Percentiles rank a stretch among this genome's conserved stretches.
Evolutionary conservation across 2,888 invertebrate species (phyloP).

Genomic region (Clitarchus hookeri): DNA sequence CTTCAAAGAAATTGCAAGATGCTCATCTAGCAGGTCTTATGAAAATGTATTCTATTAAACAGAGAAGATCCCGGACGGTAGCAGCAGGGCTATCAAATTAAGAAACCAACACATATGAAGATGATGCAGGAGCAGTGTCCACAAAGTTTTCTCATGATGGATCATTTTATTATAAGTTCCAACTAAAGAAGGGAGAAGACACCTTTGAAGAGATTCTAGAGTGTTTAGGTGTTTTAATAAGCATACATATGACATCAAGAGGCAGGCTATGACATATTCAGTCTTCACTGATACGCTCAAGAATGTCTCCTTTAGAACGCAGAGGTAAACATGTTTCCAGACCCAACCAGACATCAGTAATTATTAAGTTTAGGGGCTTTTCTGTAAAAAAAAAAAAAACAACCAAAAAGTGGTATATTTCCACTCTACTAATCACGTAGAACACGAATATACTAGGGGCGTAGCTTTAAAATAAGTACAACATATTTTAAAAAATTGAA

Average conservation of each 20-base stretch:
- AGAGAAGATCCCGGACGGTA: conserved; percentile 5
- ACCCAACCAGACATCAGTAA: not conserved
- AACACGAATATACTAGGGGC: no score
- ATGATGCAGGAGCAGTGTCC: not conserved
- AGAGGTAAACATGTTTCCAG: not conserved
- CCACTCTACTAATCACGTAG: no score
- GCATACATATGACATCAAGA: conserved; percentile 1
- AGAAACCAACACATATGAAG: not conserved
- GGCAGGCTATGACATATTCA: conserved; percentile 19
- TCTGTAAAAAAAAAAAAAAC: no score
- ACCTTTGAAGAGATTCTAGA: not conserved
- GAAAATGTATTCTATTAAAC: not conserved
- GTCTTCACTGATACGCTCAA: not conserved
- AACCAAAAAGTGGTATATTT: no score
- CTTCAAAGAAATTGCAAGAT: conserved; percentile 11
- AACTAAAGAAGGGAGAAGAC: not conserved
- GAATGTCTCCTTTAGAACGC: conserved; percentile 1
- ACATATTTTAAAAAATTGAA: no score
- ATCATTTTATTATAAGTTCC: not conserved
- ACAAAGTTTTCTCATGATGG: conserved; percentile 11
- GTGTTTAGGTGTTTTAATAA: not conserved
- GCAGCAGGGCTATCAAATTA: not conserved
- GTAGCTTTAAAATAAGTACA: no score
- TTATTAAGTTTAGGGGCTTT: no score
- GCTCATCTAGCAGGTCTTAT: conserved; percentile 22